Evolutionary conservation across 1,140 invertebrate genomes (phyloP), one percentile per base, ranked within the genome.

Genomic region (Pygmarrhopalites habei): DNA sequence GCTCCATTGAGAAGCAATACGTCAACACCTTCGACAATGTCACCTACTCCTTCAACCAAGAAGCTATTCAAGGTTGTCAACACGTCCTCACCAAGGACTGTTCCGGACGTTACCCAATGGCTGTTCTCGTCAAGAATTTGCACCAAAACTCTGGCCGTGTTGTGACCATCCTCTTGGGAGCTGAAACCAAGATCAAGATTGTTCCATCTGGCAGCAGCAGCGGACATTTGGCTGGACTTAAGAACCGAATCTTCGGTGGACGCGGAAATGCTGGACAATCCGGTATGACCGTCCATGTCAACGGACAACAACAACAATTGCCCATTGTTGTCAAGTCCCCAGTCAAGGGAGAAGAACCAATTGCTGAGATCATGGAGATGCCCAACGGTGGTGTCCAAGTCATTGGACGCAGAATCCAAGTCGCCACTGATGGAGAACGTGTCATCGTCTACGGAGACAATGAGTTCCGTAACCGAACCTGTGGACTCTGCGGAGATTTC

Each of bases 401-500:
- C 58, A 49, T 66, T 25, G 56, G 46, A 3, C 35, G 21, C n/a
- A 58, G 47, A 10, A 53, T 68, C 44, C 35, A 65, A 19, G 64
- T 71, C 25, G 66, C 61, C 23, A 43, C 51, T 35, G 69, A 71
- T 35, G 64, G 61, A 28, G 25, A 49, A 2, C 56, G 59, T 4
- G 49, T 71, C 49, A 43, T 68, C 39, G 26, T 71, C 47, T 66
- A 32, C 62, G 55, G 26, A 7, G 17, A 58, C 35, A 43, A 65
- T 12, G 41, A 21, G n/a, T 65, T 39, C 55, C 51, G 61, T 14
- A 71, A 71, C 64, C 19, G 51, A 2, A 65, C 66, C 53, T 66
- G 66, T 44, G 69, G 69, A 39, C 41, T 71, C 25, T 71, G 69
- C 47, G 69, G 69, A 29, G 60, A 71, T 46, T 63, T 57, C 43